Base-by-base conservation (phyloP, 2,888 invertebrate species). In the Machimus rusticus region DNA sequence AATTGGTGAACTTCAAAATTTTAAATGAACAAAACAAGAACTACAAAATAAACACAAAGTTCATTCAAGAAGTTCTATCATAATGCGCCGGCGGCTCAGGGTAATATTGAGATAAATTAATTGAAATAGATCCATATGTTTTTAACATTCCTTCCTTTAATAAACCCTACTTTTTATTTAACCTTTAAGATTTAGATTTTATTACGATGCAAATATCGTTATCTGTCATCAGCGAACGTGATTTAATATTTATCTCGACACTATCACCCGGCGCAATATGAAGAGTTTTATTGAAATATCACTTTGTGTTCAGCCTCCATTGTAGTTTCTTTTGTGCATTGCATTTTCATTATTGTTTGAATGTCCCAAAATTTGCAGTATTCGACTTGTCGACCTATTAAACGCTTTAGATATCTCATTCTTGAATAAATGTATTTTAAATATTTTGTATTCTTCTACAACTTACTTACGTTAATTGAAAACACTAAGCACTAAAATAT, bases 401-500 rank as follows among this genome's bases (percentile, higher is more conserved):
- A 19, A 78, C 46, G 23, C 16, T 2, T 37, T 66, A 84, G 14
- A 23, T 84, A 66, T 84, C 46, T 37, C 66, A 66, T 66, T 66
- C 31, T 51, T 81, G 19, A 66, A 84, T 84, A 84, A 84, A 84
- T 84, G 82, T 84, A 84, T 84, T 84, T 84, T 84, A 84, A 84
- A 84, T 84, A 84, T 84, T 66, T 66, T 66, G 37, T 84, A 9
- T 66, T 23, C 2, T 28, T 66, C 28, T 66, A 66, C 12, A 66
- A 19, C 5, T 66, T 19, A 66, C 12, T 66, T 66, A 66, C 28
- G 9, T 66, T 51, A 66, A 66, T 23, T 66, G 51, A n/a, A 51
- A 51, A 51, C 51, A 51, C 51, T 51, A 51, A 51, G n/a, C 51
- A 51, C 51, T 51, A 51, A 66, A 9, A 66, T 66, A 66, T 2